These are phyloP conservation scores for Lacerta bilineata DNA, from an alignment of 2,797 vertebrate genomes.

Conservation along the genomic window DNA sequence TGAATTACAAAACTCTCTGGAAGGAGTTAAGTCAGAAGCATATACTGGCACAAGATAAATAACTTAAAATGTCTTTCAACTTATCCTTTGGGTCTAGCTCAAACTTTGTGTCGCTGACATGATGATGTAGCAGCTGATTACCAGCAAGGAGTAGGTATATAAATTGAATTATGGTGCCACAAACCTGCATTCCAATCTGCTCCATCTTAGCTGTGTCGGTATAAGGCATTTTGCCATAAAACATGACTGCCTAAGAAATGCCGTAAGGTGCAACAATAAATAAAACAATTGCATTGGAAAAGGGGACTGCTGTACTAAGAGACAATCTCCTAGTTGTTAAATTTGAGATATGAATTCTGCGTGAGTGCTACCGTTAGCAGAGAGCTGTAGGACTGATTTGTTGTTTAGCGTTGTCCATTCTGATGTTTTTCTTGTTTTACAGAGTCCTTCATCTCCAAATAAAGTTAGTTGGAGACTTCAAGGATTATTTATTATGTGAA, in stretches of 20 bases:
- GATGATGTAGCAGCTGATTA: neutral
- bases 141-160: neutral
- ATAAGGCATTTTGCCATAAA: neutral
- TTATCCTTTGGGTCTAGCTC: neutral
- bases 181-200: neutral
- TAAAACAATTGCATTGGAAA: neutral
- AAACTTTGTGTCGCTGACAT: neutral
- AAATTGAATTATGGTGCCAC: neutral
- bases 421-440: neutral
- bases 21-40: neutral
- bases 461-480: neutral
- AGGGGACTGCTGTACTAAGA: neutral
- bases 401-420: neutral
- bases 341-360: neutral
- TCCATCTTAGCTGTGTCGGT: neutral
- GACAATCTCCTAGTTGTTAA: neutral
- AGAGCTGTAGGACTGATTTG: neutral
- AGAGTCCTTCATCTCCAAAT: neutral
- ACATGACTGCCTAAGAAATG: neutral
- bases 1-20: neutral
- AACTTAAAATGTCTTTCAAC: neutral
- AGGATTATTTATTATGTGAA: neutral
- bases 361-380: neutral
- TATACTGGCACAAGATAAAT: neutral
- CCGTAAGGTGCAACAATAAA: neutral